A percentile compares a stretch with the other conserved stretches of the same genome.
Evolutionary conservation across 2,113 vertebrate species (phyloP).

Genomic region (Odocoileus hemionus): DNA sequence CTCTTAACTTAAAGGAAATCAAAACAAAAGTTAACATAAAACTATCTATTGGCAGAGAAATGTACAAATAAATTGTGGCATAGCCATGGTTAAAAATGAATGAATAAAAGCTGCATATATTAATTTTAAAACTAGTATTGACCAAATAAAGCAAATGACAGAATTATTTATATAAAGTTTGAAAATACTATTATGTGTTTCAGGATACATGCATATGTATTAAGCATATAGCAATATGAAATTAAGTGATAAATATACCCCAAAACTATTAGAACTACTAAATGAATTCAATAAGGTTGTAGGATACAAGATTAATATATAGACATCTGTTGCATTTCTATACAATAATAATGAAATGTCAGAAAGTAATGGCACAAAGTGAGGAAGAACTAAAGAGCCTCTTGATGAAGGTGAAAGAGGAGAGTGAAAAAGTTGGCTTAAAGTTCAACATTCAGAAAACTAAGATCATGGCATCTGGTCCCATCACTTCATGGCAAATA

Average conservation of each 20-base stretch:
- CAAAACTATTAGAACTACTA: neutral
- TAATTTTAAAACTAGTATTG: neutral
- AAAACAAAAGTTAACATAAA: neutral
- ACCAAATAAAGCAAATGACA: slow-evolving; percentile 10
- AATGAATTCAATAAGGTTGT: neutral
- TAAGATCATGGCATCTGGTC: no score
- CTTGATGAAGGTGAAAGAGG: no score
- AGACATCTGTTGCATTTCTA: neutral
- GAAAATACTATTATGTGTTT: neutral
- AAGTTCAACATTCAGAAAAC: no score
- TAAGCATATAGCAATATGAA: neutral
- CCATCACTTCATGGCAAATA: no score
- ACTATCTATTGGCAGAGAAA: neutral
- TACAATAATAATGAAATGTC: neutral
- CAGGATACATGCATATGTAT: neutral
- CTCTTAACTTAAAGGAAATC: neutral
- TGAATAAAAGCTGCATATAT: neutral
- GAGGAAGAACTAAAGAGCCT: no score
- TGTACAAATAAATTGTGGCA: neutral
- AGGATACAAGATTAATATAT: neutral
- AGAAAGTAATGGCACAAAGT: neutral
- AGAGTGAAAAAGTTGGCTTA: no score
- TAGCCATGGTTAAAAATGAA: neutral
- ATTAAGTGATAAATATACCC: neutral
- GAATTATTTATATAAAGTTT: neutral